Base-by-base conservation (phyloP, 1,140 invertebrate species). In the Helicoverpa zea region DNA sequence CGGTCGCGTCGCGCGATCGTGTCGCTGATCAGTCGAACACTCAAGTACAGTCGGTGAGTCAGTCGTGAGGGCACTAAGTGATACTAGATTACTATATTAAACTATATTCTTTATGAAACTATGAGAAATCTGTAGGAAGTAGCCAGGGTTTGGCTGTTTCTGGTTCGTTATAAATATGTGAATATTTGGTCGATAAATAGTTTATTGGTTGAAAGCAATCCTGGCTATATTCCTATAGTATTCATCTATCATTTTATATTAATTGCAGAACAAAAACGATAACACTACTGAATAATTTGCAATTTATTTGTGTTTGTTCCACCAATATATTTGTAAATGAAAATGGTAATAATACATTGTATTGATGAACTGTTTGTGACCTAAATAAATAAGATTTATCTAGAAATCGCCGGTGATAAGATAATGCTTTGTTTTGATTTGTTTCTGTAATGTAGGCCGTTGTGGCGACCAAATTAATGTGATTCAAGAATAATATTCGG, bases 21-120 rank as follows among this genome's bases (percentile, higher is more conserved):
- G 73, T 59, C 73, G 73, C 43, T 10, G 73, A 66, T 54, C 64
- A 23, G 43, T 63, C 59, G 73, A 63, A 76, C 58, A 64, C 75
- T 66, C 59, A 77, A 77, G 75, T 77, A 77, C 59, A 77, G 75
- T 77, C 75, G 75, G 75, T 77, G 75, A 64, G 75, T 77, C 49
- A 51, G 66, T 51, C 59, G 75, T 77, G 75, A 77, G 75, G 75
- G 18, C 59, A 49, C 51, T 63, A 63, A 52, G 75, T 77, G 75
- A 77, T 77, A 77, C 66, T 72, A 72, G 68, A 72, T 54, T 52
- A 72, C 43, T 68, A 9, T 66, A 66, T 66, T 66, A 35, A 49
- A 35, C 7, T 14, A 49, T 49, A 16, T 49, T 11, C 23, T n/a
- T 47, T 68, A 43, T 68, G 64, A 43, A 47, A 43, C 0, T n/a